Evolutionary conservation across 2,888 invertebrate species (phyloP), one percentile per base, ranked within the genome.

Genomic region (Conops quadrifasciatus): DNA sequence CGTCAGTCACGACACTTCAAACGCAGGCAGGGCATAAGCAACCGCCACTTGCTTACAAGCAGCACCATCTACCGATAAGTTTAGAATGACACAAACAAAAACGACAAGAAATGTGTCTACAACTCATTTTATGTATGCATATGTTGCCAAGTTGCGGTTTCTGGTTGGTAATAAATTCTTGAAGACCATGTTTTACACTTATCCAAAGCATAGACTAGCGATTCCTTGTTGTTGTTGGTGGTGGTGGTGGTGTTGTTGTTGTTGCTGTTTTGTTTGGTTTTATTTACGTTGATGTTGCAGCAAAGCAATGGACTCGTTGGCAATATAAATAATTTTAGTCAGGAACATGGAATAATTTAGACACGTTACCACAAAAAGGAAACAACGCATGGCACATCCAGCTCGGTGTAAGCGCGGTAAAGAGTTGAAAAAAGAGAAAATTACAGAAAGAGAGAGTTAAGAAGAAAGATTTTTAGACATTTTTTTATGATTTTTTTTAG

Each of bases 91-190:
- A 66, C 2, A 30, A 43, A 58, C 67, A 47, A 28, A 36, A 47
- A 59, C 21, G 51, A 24, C 53, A 49, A 26, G 26, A 30, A 66
- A 26, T 16, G 15, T 45, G 21, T 36, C 43, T 43, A 36, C 24
- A 53, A 66, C 36, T 5, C 5, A 66, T 66, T 66, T 66, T 56
- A 66, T n/a, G n/a, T n/a, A n/a, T n/a, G n/a, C n/a, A n/a, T 66
- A 51, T 66, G 36, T 53, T 66, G 56, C 36, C 36, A 36, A 58
- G 56, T 56, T 67, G 58, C 43, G 67, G 56, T 45, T 45, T n/a
- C n/a, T 45, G 3, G 67, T 58, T 58, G 67, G 67, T 58, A 56
- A 58, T 67, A 67, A 67, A 67, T 67, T 67, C 45, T 58, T 45
- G 26, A 56, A 58, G 67, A 67, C 67, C 45, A 58, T 67, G 67